Evolutionary conservation across 1,140 invertebrate genomes (phyloP).

Genomic region (Trypoxylus dichotomus): DNA sequence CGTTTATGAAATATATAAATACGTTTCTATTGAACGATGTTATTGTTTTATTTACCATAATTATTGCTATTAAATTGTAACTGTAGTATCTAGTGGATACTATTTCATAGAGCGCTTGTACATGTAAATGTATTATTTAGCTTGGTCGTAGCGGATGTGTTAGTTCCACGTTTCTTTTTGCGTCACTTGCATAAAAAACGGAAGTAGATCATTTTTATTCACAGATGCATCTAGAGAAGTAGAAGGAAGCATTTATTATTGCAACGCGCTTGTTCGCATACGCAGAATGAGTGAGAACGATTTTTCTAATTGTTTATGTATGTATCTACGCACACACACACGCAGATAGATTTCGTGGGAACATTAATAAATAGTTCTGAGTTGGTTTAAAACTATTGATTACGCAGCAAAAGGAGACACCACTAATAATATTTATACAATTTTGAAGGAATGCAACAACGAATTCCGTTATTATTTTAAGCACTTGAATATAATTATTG

Average conservation of each 20-base stretch:
- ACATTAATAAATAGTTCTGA: no score
- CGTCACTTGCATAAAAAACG: constrained; percentile 24
- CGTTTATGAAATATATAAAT: not conserved
- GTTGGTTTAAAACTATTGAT: not conserved
- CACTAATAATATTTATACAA: no score
- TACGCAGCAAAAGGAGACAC: no score
- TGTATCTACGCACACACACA: not conserved
- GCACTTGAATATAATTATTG: no score
- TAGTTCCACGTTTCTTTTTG: constrained; percentile 15
- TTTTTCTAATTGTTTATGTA: not conserved
- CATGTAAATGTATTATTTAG: constrained; percentile 10
- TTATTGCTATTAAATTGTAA: not conserved
- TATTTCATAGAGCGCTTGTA: not conserved
- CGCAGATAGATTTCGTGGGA: not conserved
- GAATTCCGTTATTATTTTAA: no score
- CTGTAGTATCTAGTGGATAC: not conserved
- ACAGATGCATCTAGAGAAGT: constrained; percentile 19
- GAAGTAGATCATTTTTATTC: constrained; percentile 24
- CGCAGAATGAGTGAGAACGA: not conserved
- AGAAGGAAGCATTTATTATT: constrained; percentile 22
- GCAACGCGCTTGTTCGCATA: constrained; percentile 8
- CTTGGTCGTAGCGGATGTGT: not conserved
- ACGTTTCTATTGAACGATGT: not conserved
- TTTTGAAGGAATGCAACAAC: no score
- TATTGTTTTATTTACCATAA: constrained; percentile 5